Conservation (phyloP, 2,113 vertebrate genomes). For the Phycodurus eques region DNA sequence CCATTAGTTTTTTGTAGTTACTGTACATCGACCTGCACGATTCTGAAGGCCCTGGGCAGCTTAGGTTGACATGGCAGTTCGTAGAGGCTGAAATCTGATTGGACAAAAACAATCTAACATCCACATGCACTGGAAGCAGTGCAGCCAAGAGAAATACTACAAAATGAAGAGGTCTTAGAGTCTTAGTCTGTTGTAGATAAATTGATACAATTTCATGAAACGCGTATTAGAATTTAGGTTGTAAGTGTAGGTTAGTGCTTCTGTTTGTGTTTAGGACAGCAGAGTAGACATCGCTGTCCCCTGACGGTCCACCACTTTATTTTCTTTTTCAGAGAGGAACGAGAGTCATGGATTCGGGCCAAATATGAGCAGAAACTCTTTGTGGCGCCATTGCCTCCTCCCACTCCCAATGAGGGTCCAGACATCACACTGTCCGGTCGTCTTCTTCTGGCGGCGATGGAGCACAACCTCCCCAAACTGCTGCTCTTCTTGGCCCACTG, state of each 20-base stretch:
- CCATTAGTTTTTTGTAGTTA: too few relatives aligned
- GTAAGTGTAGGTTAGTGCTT: too few relatives aligned
- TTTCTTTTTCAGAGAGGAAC: constrained; percentile 78
- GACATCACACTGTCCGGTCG: constrained; percentile 75
- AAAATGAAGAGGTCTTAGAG: background rate
- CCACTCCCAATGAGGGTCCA: constrained; percentile 66
- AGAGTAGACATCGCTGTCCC: background rate
- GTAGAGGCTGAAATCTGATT: too few relatives aligned
- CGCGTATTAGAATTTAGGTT: too few relatives aligned
- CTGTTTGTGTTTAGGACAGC: background rate
- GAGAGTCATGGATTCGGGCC: constrained; percentile 88
- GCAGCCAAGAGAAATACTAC: background rate
- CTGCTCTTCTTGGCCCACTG: constrained; percentile 86
- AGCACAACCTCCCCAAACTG: constrained; percentile 80
- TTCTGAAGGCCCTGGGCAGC: too few relatives aligned
- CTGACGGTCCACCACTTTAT: background rate
- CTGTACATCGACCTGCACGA: too few relatives aligned
- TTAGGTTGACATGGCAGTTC: too few relatives aligned
- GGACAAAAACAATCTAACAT: too few relatives aligned
- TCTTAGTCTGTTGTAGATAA: background rate
- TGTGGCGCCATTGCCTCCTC: constrained; percentile 79
- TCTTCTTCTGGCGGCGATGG: constrained; percentile 80
- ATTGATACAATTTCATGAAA: too few relatives aligned
- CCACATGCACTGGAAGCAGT: background rate
- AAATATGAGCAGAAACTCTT: constrained; percentile 91